Percentiles rank a stretch among this genome's conserved stretches.
phyloP scores from a whole-genome alignment of 2,113 vertebrate genomes.

The Vidua macroura region DNA sequence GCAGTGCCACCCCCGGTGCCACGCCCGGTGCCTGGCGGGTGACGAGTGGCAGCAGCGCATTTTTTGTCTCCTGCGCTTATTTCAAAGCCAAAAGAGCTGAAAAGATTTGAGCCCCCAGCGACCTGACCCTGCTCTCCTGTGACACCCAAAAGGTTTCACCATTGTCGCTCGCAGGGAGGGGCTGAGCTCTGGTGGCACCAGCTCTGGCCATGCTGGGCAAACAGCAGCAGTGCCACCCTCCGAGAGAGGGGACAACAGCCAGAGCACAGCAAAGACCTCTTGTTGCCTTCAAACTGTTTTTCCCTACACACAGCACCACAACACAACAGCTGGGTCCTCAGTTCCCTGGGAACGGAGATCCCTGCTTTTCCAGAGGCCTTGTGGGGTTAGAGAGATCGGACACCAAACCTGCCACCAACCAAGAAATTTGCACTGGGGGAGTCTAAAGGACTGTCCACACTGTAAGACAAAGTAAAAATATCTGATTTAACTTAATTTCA shows the following conservation, averaged over 20 bases:
- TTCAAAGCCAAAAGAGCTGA: background rate
- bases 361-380: background rate
- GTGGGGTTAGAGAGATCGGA: background rate
- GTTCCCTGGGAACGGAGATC: background rate
- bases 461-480: background rate
- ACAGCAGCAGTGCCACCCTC: background rate
- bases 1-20: background rate
- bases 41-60: fast-evolving
- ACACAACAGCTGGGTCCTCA: fast-evolving
- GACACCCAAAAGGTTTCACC: background rate
- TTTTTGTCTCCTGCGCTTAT: fast-evolving
- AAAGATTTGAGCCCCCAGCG: background rate
- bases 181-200: background rate
- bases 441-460: background rate
- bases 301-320: background rate
- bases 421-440: background rate
- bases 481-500: background rate
- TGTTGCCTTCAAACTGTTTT: background rate
- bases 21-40: fast-evolving
- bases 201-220: background rate
- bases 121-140: background rate
- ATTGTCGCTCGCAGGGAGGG: fast-evolving
- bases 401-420: fast-evolving
- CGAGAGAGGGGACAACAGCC: background rate
- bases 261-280: background rate